phyloP scores from a whole-genome alignment of 2,888 invertebrate species.

The Nebria salina region DNA sequence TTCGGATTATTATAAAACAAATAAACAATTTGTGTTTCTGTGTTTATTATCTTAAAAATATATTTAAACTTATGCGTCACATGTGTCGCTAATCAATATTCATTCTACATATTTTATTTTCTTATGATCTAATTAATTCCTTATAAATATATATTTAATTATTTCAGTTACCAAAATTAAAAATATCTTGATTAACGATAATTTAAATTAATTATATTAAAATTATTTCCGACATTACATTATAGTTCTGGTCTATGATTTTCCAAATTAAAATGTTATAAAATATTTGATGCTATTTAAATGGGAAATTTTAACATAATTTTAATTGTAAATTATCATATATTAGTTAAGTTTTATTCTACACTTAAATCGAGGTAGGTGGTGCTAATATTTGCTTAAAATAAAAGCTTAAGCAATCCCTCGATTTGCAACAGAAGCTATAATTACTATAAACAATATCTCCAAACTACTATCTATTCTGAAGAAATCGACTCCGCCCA shows the following conservation, averaged over 20 bases:
- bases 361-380: neutral
- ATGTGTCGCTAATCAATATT: neutral
- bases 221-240: neutral
- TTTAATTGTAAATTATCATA: neutral
- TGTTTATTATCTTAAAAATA: neutral
- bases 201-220: neutral
- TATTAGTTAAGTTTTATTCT: neutral
- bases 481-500: constrained; percentile 8
- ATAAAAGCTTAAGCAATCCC: constrained; percentile 3
- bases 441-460: neutral
- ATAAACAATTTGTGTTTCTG: neutral
- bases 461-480: neutral
- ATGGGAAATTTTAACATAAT: neutral
- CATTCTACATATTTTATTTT: neutral
- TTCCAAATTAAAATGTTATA: neutral
- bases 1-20: neutral
- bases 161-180: neutral
- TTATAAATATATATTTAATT: neutral
- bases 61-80: neutral
- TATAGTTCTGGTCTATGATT: neutral
- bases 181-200: neutral
- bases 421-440: constrained; percentile 4
- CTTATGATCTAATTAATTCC: neutral
- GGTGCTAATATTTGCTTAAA: neutral
- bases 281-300: neutral